Evolutionary conservation across 1,140 invertebrate genomes (phyloP), one percentile per base, ranked within the genome.

Genomic region (Acromyrmex heyeri): DNA sequence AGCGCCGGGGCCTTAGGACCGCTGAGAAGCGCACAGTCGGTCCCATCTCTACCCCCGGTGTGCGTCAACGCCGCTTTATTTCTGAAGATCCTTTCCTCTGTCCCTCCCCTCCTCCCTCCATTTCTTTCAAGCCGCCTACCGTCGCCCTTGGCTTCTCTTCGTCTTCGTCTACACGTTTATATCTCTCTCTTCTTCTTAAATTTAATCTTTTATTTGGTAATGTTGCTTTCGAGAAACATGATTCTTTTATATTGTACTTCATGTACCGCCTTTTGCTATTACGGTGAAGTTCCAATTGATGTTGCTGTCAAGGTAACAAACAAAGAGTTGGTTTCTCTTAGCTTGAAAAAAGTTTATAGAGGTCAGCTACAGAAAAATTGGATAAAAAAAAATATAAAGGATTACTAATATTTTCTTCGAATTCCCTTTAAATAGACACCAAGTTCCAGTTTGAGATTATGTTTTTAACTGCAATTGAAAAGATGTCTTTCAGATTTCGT

Each of bases 31-130:
- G 83, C 89, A 86, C 89, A 88, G 90, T 92, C 88, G 87, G 88
- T 91, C 87, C 89, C 87, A 90, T 86, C 89, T 90, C 86, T 86
- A 87, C 88, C 86, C 85, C 77, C 78, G 81, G 30, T 76, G 76
- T 79, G 61, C 38, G 76, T 67, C 44, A 78, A 59, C 24, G 72
- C 78, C 59, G 81, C 88, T 90, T 90, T 85, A 87, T 90, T 87
- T 85, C 89, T 87, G 76, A 90, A 87, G 87, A 90, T 89, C 81
- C 89, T 78, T 87, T 72, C 27, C 57, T 34, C 44, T 44, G 48
- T 55, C 5, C 34, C 16, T 3, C 30, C 34, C 5, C 5, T 12
- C 21, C 24, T 38, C 55, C 12, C 27, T 18, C 14, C 53, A 21
- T 27, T 64, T 83, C 73, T 67, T 50, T 89, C 70, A 69, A 69